Evolutionary conservation across 2,113 vertebrate genomes (phyloP).

Genomic region (Anarrhichthys ocellatus): DNA sequence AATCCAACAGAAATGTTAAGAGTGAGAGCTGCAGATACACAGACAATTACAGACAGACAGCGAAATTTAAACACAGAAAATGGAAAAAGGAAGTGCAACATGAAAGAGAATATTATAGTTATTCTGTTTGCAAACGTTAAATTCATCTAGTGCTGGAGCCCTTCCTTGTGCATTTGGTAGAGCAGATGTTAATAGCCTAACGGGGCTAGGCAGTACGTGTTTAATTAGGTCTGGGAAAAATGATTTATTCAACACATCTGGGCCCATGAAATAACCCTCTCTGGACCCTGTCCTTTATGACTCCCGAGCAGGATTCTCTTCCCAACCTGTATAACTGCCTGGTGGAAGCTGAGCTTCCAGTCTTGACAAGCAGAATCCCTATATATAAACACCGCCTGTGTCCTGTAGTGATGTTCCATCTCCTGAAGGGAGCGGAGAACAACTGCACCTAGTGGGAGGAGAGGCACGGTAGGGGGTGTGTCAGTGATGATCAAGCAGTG

Average conservation of each 20-base stretch:
- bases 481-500: conserved; percentile 44
- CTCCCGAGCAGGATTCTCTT: conserved; percentile 30
- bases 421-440: conserved; percentile 30
- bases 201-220: conserved; percentile 71
- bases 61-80: conserved; percentile 18
- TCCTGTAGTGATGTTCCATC: conserved; percentile 43
- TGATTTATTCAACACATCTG: conserved; percentile 80
- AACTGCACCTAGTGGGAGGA: conserved; percentile 44
- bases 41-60: conserved; percentile 24
- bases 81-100: conserved; percentile 9
- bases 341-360: conserved; percentile 19
- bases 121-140: conserved; percentile 49
- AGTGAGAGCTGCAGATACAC: conserved; percentile 27
- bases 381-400: conserved; percentile 14
- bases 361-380: conserved; percentile 34
- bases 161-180: conserved; percentile 62
- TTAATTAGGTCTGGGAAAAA: conserved; percentile 73
- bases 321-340: conserved; percentile 24
- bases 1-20: conserved; percentile 31
- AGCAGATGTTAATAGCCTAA: conserved; percentile 81
- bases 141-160: conserved; percentile 51
- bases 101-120: conserved; percentile 49
- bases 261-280: conserved; percentile 69
- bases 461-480: conserved; percentile 41
- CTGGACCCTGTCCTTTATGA: conserved; percentile 58